phyloP scores from a whole-genome alignment of 2,888 invertebrate species.

The Tolmerus cingulatus region DNA sequence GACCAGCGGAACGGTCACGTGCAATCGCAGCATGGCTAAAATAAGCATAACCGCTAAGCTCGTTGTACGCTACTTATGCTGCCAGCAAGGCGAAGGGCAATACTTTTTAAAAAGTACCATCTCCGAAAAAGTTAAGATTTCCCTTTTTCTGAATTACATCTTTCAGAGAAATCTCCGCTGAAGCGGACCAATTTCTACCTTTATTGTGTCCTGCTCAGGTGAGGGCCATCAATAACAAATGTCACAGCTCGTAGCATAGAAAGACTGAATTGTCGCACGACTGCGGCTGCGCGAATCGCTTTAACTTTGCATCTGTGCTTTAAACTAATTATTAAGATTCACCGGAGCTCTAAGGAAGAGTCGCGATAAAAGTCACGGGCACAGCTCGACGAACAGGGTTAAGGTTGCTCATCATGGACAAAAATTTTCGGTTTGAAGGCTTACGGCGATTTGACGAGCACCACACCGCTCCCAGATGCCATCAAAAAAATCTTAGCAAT shows the following conservation, averaged over 20 bases:
- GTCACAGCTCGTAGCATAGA: background rate
- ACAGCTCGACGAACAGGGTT: background rate
- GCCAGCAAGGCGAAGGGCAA: background rate
- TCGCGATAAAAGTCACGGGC: conserved; percentile 17
- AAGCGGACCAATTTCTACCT: background rate
- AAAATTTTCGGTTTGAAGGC: background rate
- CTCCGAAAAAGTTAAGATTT: background rate
- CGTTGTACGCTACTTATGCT: background rate
- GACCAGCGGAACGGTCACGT: background rate
- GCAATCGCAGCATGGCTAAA: background rate
- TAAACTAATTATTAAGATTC: background rate
- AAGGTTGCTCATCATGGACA: background rate
- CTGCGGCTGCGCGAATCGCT: background rate
- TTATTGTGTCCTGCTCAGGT: background rate
- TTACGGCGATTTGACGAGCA: background rate
- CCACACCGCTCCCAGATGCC: background rate
- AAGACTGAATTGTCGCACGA: background rate
- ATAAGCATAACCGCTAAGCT: background rate
- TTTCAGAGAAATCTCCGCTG: background rate
- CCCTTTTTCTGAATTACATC: background rate
- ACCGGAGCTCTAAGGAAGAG: background rate
- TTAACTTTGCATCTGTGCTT: background rate
- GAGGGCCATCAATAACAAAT: background rate
- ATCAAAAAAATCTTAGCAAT: background rate
- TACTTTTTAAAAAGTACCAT: background rate